A percentile compares a stretch with the other conserved stretches of the same genome.
Conservation (phyloP, 2,797 vertebrate species). For the Mormyrus proboscirostris region DNA sequence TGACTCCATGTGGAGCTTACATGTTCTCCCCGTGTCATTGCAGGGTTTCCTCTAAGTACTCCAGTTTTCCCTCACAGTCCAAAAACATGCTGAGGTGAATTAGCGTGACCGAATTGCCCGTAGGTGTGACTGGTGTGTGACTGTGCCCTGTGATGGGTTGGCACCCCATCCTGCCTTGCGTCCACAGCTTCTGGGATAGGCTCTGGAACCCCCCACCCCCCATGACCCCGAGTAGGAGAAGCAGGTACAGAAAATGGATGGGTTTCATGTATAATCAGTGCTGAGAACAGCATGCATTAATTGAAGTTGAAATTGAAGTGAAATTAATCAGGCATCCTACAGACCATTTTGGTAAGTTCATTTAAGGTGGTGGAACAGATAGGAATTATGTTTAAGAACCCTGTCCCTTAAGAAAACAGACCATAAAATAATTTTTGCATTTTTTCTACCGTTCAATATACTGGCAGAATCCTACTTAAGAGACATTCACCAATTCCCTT, state of each 20-base stretch:
- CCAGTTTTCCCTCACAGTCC: background rate
- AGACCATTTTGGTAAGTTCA: background rate
- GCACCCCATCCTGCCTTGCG: background rate
- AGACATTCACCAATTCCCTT: constrained; percentile 1
- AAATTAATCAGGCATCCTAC: background rate
- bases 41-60: background rate
- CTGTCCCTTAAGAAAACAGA: background rate
- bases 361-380: background rate
- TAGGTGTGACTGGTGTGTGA: background rate
- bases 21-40: background rate
- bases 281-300: background rate
- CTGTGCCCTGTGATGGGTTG: background rate
- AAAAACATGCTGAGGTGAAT: background rate
- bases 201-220: background rate
- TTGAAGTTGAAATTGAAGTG: background rate
- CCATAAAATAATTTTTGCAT: background rate
- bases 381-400: background rate
- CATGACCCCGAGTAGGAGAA: background rate
- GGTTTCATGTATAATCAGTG: background rate
- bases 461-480: background rate
- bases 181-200: background rate
- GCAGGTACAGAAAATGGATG: background rate
- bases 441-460: background rate
- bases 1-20: background rate
- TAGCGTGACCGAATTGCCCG: background rate